Evolutionary conservation across 1,140 invertebrate genomes (phyloP), one percentile per base, ranked within the genome.

Genomic region (Drosophila cardini): DNA sequence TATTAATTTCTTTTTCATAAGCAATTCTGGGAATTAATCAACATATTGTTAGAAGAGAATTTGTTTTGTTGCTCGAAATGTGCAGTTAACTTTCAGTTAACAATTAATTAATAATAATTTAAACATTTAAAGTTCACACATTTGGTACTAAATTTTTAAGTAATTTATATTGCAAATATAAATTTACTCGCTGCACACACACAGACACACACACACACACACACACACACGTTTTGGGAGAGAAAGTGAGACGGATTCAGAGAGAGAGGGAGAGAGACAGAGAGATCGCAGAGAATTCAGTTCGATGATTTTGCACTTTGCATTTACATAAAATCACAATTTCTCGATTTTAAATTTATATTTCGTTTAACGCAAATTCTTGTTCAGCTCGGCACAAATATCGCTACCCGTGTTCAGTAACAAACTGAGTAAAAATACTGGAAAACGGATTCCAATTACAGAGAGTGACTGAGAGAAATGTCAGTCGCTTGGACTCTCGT

Each of bases 311-410:
- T 68, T 75, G 50, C 80, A 84, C 81, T 85, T 77, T 56, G 46
- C 34, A 85, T 80, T 84, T 85, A 63, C 78, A 80, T 84, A 70
- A 73, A 76, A 64, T 70, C 43, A 45, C 46, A 60, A 85, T 85
- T 78, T 74, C 26, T 77, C 57, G 81, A 62, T 45, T 69, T 46
- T 57, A 57, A 55, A 43, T 63, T 50, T 61, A 68, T 64, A 72
- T 62, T 71, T 48, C 11, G 26, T 36, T 63, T 40, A 38, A 11
- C 15, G 55, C 21, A 9, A 48, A 32, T 7, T 48, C 57, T 32
- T 48, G 15, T 53, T 53, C 48, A 46, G 11, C 21, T 4, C 32
- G 52, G 16, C 26, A 34, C 36, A 70, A 62, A 70, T 65, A 53
- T 65, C 57, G 58, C 65, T 57, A 63, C 50, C 9, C 67, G 72